Evolutionary conservation across 2,888 invertebrate species (phyloP), one percentile per base, ranked within the genome.

Genomic region (Trichopria drosophilae): DNA sequence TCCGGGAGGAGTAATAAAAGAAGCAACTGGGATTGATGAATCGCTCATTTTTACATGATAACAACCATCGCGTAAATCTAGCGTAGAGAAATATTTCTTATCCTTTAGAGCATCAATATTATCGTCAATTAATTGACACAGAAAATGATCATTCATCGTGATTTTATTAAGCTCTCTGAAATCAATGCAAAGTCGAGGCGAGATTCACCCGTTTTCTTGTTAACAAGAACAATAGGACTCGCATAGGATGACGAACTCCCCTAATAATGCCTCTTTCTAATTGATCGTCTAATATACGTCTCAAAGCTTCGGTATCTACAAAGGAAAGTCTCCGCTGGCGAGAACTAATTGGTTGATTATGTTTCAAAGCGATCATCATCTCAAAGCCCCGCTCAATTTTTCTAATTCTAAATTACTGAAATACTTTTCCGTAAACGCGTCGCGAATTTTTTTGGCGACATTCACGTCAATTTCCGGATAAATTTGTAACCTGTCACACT

Each of bases 41-140:
- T 44, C 29, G 2, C 46, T 37, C 47, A 47, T 52, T n/a, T 47
- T 52, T 1, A 43, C 16, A 22, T 52, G 37, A 15, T 26, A 13
- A 7, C 42, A 52, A 1, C 52, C 52, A 19, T 47, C 24, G 4
- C 28, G 13, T 22, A 52, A 39, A 15, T 52, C 52, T 20, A 47
- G 26, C 1, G 19, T 52, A 15, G 32, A 22, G 19, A 48, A 48
- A 15, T 40, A 41, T 15, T 20, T 20, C 16, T 43, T 43, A 13
- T 31, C 23, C 4, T 31, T 19, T 12, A 43, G 18, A 12, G 24
- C 10, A 20, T 43, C 43, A 10, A 43, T 10, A n/a, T 43, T 31
- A 9, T 43, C 43, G 3, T 43, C 32, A 9, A 43, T 43, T 12
- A 44, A n/a, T 2, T 19, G 44, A 12, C 19, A 35, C 3, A 35